Base-by-base conservation (phyloP, 2,888 invertebrate genomes). In the Aromia moschata region DNA sequence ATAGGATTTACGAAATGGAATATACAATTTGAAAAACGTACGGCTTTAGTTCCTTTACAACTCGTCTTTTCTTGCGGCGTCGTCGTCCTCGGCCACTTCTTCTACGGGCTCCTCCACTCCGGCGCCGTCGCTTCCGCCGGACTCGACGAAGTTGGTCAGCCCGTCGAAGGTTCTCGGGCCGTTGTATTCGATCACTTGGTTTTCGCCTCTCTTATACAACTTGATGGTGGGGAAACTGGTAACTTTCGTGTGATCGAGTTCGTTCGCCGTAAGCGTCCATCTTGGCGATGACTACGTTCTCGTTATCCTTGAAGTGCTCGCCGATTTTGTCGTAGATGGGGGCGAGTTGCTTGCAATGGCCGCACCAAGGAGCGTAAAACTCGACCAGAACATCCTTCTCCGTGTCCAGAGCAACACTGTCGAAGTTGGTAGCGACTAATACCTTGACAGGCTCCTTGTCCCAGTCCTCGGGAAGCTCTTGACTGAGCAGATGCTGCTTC, bases 361-460 rank as follows among this genome's bases (percentile, higher is more conserved):
- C 97, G 83, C 94, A 94, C 98, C 98, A 98, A 61, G 98, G 98
- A 52, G 98, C 98, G 83, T 98, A 99, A 86, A 99, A 99, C 85
- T 99, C 98, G 67, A 99, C 98, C 58, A 99, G 87, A 46, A 98
- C 99, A 76, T 90, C 89, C 85, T 98, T 98, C 69, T 82, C 84
- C 73, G 86, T 86, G 81, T 98, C 92, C 68, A 92, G 87, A 46
- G 89, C 99, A 70, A 99, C 92, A 70, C 91, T 90, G 73, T 95
- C 94, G 81, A 99, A 99, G 86, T 99, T 99, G 79, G 89, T 91
- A 65, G 97, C 91, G 55, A 98, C 98, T 58, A 99, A 87, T 38
- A 57, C 62, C 84, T 97, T 98, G 61, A 99, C 99, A 53, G 96
- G 92, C 71, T 88, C 87, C 78, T 93, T 92, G 82, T 98, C 91